A percentile compares a stretch with the other conserved stretches of the same genome.
phyloP scores from a whole-genome alignment of 2,113 vertebrate genomes.

The Okapia johnstoni region DNA sequence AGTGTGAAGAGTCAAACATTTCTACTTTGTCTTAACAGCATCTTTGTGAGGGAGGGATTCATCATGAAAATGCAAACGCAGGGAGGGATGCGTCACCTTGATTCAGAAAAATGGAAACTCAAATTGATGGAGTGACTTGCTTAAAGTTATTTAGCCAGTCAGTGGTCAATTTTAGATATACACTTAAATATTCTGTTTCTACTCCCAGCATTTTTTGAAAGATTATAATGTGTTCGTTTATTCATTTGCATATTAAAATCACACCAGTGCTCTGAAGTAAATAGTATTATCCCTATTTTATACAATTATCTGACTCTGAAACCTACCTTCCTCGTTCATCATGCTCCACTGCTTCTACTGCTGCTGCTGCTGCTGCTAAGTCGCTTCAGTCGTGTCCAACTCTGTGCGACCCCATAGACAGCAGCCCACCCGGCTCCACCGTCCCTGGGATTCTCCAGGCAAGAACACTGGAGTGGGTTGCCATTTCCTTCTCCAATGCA shows the following conservation, averaged over 20 bases:
- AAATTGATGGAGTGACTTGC: background rate
- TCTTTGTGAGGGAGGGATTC: background rate
- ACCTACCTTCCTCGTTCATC: background rate
- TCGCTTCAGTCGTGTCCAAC: no score
- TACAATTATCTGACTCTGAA: background rate
- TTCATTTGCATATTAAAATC: background rate
- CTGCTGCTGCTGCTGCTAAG: no score
- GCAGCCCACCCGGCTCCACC: no score
- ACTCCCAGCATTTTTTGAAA: background rate
- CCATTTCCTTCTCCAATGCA: no score
- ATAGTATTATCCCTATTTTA: background rate
- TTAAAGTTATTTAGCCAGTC: background rate
- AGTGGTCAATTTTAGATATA: background rate
- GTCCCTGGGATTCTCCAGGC: no score
- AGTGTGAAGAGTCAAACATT: background rate
- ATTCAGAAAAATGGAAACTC: slow-evolving; percentile 8
- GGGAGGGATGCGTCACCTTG: background rate
- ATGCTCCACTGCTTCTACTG: background rate
- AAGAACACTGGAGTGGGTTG: no score
- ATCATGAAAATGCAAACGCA: background rate
- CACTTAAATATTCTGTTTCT: background rate
- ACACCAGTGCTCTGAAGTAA: background rate
- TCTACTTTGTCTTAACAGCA: background rate
- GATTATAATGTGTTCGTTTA: background rate
- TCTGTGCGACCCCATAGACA: no score